phyloP scores from a whole-genome alignment of 2,797 vertebrate species.

The Octomys mimax region DNA sequence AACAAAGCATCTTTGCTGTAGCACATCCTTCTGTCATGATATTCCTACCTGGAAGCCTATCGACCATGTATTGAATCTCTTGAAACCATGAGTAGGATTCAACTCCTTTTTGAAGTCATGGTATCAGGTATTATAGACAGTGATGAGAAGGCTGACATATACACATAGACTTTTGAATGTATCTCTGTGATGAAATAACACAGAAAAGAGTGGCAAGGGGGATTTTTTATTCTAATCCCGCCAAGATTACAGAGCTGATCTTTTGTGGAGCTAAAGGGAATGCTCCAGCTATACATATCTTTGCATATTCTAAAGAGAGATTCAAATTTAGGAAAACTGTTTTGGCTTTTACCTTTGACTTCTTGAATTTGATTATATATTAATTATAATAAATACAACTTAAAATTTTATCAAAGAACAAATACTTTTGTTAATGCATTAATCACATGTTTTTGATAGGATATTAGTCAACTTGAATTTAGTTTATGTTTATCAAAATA shows the following conservation, averaged over 20 bases:
- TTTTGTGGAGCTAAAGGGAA: not conserved
- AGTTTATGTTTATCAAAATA: not conserved
- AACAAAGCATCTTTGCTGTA: not conserved
- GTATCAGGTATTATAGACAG: not conserved
- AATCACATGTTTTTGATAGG: not conserved
- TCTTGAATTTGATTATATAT: conserved; percentile 16
- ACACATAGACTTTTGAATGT: not conserved
- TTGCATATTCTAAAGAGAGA: not conserved
- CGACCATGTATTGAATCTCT: not conserved
- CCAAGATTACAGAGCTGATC: not conserved
- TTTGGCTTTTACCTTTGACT: not conserved
- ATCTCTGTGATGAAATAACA: not conserved
- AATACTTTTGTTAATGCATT: not conserved
- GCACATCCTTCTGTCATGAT: not conserved
- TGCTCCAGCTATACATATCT: not conserved
- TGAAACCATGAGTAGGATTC: not conserved
- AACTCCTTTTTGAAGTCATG: not conserved
- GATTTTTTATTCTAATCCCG: not conserved
- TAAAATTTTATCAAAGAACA: conserved; percentile 13
- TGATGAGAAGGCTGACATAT: not conserved
- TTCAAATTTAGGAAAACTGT: not conserved
- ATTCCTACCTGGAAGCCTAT: not conserved
- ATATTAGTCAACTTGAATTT: not conserved
- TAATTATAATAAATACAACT: not conserved
- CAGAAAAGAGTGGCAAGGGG: not conserved